Evolutionary conservation across 2,888 invertebrate genomes (phyloP), one percentile per base, ranked within the genome.

Genomic region (Dynastes grantii): DNA sequence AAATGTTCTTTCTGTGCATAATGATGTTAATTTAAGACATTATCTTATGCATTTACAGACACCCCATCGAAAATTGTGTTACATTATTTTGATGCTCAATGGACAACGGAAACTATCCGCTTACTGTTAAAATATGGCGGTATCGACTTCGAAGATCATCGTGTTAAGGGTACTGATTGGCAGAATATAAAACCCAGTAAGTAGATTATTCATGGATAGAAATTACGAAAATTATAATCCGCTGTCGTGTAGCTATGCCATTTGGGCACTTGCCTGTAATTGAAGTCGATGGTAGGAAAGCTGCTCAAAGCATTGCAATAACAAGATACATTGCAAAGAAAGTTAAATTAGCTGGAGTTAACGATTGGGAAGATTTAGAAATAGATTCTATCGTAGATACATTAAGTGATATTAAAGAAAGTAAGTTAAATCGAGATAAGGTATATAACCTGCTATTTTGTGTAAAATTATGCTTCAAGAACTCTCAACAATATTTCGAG

Each of bases 191-290:
- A 92, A 87, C 88, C 90, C 84, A 89, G 92, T 92, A 88, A 87
- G 90, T 84, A 58, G 37, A 37, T 45, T 68, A 68, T 29, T n/a
- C n/a, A 64, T 5, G 32, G 37, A 63, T 13, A 16, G 51, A 9
- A 63, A 51, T 78, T 61, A 6, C 29, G 37, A 29, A 32, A 64
- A 64, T 37, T 37, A 55, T 3, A n/a, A 55, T 0, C 6, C 22
- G 5, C 5, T 11, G 6, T 11, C 37, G 6, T 80, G 29, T 85
- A 93, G 90, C 88, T 76, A 92, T 90, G 88, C 93, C 93, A 63
- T 92, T 91, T 85, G 92, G 93, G 0, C 91, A 92, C 85, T 85
- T 92, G 80, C 93, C 93, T 0, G 86, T 92, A 0, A 83, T 93
- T 73, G 92, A 92, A 86, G 88, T 93, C 1, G 91, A 93, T 80